phyloP scores from a whole-genome alignment of 1,140 invertebrate species.

The Drosophila orosa region DNA sequence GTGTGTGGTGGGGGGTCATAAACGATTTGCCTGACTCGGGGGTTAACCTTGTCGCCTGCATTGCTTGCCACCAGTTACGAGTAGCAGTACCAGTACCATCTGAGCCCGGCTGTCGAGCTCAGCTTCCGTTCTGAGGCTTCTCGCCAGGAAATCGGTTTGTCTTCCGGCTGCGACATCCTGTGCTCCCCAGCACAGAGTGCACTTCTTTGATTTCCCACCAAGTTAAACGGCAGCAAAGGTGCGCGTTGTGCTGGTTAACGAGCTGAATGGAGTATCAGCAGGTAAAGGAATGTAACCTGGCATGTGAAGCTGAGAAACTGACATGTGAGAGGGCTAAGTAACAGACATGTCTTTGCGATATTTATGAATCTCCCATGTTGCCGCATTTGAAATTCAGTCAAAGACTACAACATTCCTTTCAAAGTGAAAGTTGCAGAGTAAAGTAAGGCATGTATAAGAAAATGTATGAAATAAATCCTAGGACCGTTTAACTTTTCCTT shows the following conservation, averaged over 20 bases:
- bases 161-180: conserved; percentile 61
- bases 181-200: conserved; percentile 45
- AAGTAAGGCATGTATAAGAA: too few species aligned
- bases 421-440: not conserved
- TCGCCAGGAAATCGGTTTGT: conserved; percentile 74
- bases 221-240: not conserved
- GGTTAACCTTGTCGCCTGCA: conserved; percentile 71
- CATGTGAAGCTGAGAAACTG: conserved; percentile 10
- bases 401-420: not conserved
- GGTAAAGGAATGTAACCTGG: conserved; percentile 3
- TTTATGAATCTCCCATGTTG: not conserved
- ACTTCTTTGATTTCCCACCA: conserved; percentile 43
- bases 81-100: not conserved
- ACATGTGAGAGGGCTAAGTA: not conserved
- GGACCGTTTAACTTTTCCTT: not conserved
- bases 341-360: conserved; percentile 6
- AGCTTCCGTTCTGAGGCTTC: conserved; percentile 54
- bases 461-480: not conserved
- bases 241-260: conserved; percentile 36
- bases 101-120: conserved; percentile 33
- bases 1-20: conserved; percentile 42
- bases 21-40: conserved; percentile 57
- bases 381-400: not conserved
- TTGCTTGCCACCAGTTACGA: conserved; percentile 18
- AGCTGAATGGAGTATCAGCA: conserved; percentile 33